Base-by-base conservation (phyloP, 2,888 invertebrate genomes). In the Noctuana brunneofusca region DNA sequence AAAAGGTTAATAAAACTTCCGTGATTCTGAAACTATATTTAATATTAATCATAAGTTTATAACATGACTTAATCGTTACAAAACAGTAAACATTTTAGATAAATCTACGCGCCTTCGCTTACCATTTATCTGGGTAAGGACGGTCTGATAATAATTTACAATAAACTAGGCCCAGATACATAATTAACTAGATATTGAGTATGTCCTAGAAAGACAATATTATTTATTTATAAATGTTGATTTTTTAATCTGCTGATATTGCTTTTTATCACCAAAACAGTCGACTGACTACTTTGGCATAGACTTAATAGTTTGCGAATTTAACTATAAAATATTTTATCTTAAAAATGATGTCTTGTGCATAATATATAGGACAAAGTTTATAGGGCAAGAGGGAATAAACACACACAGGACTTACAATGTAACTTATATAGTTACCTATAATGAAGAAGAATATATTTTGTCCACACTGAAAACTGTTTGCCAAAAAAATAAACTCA, bases 21-120 rank as follows among this genome's bases (percentile, higher is more conserved):
- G 67, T 58, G 68, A 68, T 73, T 87, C 82, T 80, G 89, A 90
- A 90, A 89, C 88, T 89, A 89, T 87, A 89, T 87, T 89, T 89
- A 87, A 84, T 88, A 86, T 88, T 89, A 87, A 86, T 89, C 79
- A 85, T 89, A 89, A 87, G 87, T 89, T 86, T 84, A 86, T 86
- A 90, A 90, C 89, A 90, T 89, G 89, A 90, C 90, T 90, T 89
- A 88, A 82, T 87, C 77, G 87, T 89, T 89, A 89, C 79, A 89
- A 89, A 89, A 90, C 87, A 89, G 83, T 88, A 85, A 89, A 87
- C 86, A 83, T 82, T 85, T 87, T 81, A 84, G 82, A 81, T 86
- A 85, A 80, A 83, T 75, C 83, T 88, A 87, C 79, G 74, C 72
- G 79, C 84, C 85, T 87, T 83, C 84, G 65, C 86, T 89, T 87